Base-by-base conservation (phyloP, 2,888 invertebrate species). In the Prenolepis imparis region DNA sequence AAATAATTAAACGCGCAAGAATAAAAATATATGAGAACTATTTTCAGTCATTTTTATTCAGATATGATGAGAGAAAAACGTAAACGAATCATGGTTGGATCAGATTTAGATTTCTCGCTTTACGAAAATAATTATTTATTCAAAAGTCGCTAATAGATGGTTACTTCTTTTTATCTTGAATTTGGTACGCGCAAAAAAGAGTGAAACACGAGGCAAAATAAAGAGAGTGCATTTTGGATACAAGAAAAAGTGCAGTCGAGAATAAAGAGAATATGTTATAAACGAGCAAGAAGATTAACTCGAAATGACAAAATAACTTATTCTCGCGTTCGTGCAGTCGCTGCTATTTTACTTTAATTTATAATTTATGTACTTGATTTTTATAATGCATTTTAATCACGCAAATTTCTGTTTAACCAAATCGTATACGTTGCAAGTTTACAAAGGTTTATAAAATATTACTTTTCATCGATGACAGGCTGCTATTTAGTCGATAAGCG, bases 321-420 rank as follows among this genome's bases (percentile, higher is more conserved):
- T 57, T 77, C 39, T 39, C 52, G 24, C 32, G 52, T 36, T 24
- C 52, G 61, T 66, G 39, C 6, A 74, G 21, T 15, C 18, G 36
- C 52, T 63, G 72, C 68, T 75, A 80, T 66, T 55, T 44, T 61
- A 64, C 81, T 5, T 44, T 18, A 48, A 18, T 48, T 84, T 82
- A 82, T 75, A 87, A 84, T 83, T 67, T 81, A 82, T 77, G 55
- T 77, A 44, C 21, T 24, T 64, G 55, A 84, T 85, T 88, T 90
- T 90, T 85, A 88, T 61, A 82, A 83, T 66, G 18, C 28, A 28
- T n/a, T n/a, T 28, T 41, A 67, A 73, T 88, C 84, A 86, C 85
- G 82, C 88, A 70, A 86, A 63, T 61, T 39, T 24, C 15, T 41
- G n/a, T 6, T 41, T 41, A 21, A 32, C 15, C 21, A n/a, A 41